Evolutionary conservation across 1,140 invertebrate species (phyloP).

Genomic region (Lepidostoma basale): DNA sequence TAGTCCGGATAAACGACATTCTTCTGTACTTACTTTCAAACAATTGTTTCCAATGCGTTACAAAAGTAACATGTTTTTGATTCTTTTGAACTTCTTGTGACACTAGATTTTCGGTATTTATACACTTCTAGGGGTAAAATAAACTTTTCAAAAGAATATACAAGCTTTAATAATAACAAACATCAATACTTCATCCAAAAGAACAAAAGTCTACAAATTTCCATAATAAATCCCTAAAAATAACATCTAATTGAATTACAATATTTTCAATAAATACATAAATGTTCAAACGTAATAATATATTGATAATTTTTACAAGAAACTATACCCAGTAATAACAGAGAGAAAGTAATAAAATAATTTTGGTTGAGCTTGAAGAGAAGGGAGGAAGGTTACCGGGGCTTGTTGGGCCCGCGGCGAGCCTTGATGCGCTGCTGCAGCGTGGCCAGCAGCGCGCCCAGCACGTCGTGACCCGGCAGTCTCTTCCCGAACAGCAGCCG

Average conservation of each 20-base stretch:
- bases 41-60: too few relatives aligned
- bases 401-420: conserved; percentile 49
- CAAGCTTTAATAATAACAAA: not conserved
- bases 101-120: too few relatives aligned
- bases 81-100: too few relatives aligned
- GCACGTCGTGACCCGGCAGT: conserved; percentile 86
- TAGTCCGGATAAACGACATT: too few relatives aligned
- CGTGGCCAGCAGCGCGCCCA: conserved; percentile 79
- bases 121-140: too few relatives aligned
- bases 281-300: not conserved
- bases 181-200: not conserved
- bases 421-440: conserved; percentile 80
- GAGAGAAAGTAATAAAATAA: not conserved
- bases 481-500: conserved; percentile 87
- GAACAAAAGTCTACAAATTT: conserved; percentile 10
- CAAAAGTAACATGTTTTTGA: too few relatives aligned
- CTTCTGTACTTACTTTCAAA: too few relatives aligned
- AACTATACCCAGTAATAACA: not conserved
- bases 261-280: not conserved
- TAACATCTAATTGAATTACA: not conserved
- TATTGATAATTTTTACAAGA: conserved; percentile 4
- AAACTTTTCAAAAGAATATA: not conserved
- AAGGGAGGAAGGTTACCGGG: conserved; percentile 23
- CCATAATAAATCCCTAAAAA: not conserved
- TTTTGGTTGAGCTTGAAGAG: conserved; percentile 25